phyloP scores from a whole-genome alignment of 2,113 vertebrate species.

The Lophura nycthemera region DNA sequence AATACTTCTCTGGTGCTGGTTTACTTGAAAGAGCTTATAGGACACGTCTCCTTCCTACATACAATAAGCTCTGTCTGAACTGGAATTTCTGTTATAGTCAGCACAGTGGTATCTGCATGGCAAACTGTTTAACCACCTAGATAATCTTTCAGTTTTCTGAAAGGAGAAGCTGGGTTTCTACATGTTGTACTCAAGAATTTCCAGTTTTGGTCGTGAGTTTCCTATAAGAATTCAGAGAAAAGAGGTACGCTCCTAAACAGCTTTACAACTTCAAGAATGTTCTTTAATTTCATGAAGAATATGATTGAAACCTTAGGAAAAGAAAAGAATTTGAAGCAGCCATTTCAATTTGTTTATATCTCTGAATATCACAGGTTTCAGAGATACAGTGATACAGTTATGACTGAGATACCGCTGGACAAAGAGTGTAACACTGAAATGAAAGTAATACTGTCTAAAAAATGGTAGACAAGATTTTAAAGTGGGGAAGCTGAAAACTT shows the following conservation, averaged over 20 bases:
- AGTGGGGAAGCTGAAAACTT: background rate
- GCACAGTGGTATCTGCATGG: background rate
- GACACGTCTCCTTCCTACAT: background rate
- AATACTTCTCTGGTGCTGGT: background rate
- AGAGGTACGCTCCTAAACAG: background rate
- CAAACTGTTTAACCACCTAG: background rate
- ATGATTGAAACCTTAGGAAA: background rate
- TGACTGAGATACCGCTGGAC: constrained; percentile 80
- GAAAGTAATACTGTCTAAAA: background rate
- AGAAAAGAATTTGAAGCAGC: constrained; percentile 63
- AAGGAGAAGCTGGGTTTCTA: background rate
- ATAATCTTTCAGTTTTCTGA: background rate
- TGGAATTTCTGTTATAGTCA: background rate
- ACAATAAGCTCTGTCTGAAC: background rate
- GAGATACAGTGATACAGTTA: constrained; percentile 73
- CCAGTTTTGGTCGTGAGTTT: accelerated
- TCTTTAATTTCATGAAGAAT: background rate
- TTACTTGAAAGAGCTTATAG: background rate
- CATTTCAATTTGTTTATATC: constrained; percentile 78
- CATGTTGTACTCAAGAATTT: background rate
- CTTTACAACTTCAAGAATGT: background rate
- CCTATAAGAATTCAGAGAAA: background rate
- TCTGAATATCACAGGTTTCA: constrained; percentile 77
- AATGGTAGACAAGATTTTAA: background rate
- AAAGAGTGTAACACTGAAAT: background rate